A percentile compares a stretch with the other conserved stretches of the same genome.
Conservation (phyloP, 1,140 invertebrate genomes). For the Zaprionus africanus region DNA sequence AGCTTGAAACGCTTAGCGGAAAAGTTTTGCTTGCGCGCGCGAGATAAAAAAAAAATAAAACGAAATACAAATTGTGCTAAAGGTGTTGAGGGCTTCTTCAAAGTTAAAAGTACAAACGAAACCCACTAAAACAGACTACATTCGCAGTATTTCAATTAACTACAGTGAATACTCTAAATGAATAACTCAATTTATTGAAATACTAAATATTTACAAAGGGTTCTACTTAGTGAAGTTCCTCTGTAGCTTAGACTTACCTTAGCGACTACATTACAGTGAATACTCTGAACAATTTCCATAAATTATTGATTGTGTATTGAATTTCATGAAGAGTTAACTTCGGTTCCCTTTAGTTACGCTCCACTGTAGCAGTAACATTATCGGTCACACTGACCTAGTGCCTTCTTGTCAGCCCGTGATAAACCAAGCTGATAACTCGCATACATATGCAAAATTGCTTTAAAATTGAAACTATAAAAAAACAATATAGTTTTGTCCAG, state of each 20-base stretch:
- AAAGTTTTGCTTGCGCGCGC: slow-evolving; percentile 56
- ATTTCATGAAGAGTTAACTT: neutral
- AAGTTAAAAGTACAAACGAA: slow-evolving; percentile 12
- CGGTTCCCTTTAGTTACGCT: neutral
- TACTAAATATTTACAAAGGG: too few species aligned
- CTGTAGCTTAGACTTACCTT: too few species aligned
- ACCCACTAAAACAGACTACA: neutral
- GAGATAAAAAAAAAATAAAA: slow-evolving; percentile 33
- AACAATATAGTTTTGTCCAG: neutral
- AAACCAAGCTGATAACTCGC: slow-evolving; percentile 27
- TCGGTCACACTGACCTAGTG: slow-evolving; percentile 28
- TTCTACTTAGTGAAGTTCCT: too few species aligned
- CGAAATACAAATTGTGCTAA: neutral
- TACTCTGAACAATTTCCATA: too few species aligned
- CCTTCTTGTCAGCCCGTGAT: slow-evolving; percentile 11
- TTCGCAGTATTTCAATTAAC: neutral
- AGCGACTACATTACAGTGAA: too few species aligned
- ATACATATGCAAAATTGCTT: slow-evolving; percentile 20
- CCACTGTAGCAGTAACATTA: neutral
- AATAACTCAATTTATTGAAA: too few species aligned
- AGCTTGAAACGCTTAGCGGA: slow-evolving; percentile 68
- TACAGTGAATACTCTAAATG: neutral
- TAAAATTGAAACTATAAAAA: neutral
- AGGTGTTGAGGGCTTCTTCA: neutral
- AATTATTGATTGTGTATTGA: too few species aligned